Percentiles rank a stretch among this genome's conserved stretches.
phyloP scores from a whole-genome alignment of 2,888 invertebrate genomes.

The Cabera pusaria region DNA sequence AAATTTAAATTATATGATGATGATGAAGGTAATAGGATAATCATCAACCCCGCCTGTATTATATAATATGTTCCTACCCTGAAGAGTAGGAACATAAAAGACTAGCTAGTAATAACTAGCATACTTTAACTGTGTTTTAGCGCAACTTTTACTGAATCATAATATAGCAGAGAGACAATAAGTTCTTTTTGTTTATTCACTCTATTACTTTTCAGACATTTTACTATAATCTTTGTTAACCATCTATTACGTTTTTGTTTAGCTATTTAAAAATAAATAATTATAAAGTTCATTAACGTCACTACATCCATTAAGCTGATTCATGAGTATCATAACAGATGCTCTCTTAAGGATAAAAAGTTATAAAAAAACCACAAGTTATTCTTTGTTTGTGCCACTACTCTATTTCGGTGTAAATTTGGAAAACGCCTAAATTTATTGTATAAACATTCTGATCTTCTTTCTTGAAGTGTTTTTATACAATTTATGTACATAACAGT shows the following conservation, averaged over 20 bases:
- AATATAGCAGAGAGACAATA: too few relatives aligned
- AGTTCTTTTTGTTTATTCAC: too few relatives aligned
- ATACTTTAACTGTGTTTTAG: too few relatives aligned
- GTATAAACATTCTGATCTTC: slow-evolving; percentile 9
- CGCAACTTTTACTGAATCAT: too few relatives aligned
- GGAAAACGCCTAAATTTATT: slow-evolving; percentile 24
- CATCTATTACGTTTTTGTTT: neutral
- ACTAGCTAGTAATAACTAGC: too few relatives aligned
- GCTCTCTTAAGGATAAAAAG: slow-evolving; percentile 4
- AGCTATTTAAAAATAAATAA: slow-evolving; percentile 3
- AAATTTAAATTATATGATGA: too few relatives aligned
- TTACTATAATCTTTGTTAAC: neutral
- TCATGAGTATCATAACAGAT: slow-evolving; percentile 13
- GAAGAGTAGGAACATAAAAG: too few relatives aligned
- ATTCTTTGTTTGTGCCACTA: slow-evolving; percentile 26
- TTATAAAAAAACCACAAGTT: slow-evolving; percentile 20
- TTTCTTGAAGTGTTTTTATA: too few relatives aligned
- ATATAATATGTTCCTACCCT: too few relatives aligned
- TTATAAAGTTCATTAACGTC: slow-evolving; percentile 10
- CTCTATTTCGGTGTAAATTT: slow-evolving; percentile 16
- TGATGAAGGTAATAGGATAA: too few relatives aligned
- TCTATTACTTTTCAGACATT: too few relatives aligned
- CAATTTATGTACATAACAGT: slow-evolving; percentile 27
- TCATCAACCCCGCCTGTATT: too few relatives aligned
- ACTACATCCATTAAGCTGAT: slow-evolving; percentile 13